Evolutionary conservation across 1,140 invertebrate species (phyloP).

Genomic region (Vanessa tameamea): DNA sequence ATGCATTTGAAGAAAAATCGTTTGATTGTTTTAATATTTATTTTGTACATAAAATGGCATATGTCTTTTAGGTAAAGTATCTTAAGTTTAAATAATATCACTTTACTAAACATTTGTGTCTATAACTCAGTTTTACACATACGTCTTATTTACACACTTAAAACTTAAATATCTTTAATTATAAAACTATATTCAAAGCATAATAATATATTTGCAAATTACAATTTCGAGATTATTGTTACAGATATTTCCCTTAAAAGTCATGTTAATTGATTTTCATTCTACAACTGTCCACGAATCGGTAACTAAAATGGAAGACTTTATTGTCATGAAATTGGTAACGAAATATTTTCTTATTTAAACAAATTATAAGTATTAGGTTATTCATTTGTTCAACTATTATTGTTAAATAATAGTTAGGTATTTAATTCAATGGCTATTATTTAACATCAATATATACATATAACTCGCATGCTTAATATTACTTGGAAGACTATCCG

Average conservation of each 20-base stretch:
- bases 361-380: neutral
- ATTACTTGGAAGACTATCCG: constrained; percentile 65
- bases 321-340: neutral
- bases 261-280: neutral
- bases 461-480: constrained; percentile 18
- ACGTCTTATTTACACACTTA: neutral
- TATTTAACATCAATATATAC: constrained; percentile 9
- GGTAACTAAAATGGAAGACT: constrained; percentile 51
- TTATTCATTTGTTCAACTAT: neutral
- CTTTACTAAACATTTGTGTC: constrained; percentile 36
- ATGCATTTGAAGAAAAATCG: constrained; percentile 21
- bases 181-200: constrained; percentile 1
- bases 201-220: neutral
- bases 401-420: neutral
- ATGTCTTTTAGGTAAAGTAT: constrained; percentile 65
- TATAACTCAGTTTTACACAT: constrained; percentile 5
- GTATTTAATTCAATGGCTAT: constrained; percentile 13
- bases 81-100: constrained; percentile 41
- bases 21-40: constrained; percentile 39
- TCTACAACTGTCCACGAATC: constrained; percentile 45
- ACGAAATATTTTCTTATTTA: constrained; percentile 1
- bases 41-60: constrained; percentile 58
- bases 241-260: neutral
- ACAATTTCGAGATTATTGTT: neutral
- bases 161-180: neutral